These are phyloP conservation scores for Lampropteryx suffumata DNA, from an alignment of 2,888 invertebrate species.

Conservation along the genomic window DNA sequence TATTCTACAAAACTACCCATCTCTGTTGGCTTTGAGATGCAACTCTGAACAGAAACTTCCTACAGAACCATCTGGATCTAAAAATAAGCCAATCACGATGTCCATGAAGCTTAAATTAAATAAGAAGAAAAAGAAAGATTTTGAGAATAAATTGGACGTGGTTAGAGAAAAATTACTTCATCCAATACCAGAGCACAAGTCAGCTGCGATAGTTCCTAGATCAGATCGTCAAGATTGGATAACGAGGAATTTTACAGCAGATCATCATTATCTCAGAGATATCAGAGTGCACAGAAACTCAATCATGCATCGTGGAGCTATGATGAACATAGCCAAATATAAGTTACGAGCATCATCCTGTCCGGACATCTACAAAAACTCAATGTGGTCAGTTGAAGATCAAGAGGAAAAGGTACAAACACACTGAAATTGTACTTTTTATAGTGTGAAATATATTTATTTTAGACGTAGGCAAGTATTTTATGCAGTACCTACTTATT, in stretches of 20 bases:
- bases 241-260: conserved; percentile 76
- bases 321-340: conserved; percentile 93
- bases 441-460: too few relatives aligned
- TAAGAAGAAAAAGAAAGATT: conserved; percentile 65
- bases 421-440: not conserved
- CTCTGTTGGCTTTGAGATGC: conserved; percentile 84
- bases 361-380: conserved; percentile 94
- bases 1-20: conserved; percentile 88
- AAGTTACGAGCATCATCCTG: conserved; percentile 94
- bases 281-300: conserved; percentile 90
- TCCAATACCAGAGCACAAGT: conserved; percentile 72
- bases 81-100: conserved; percentile 83
- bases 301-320: conserved; percentile 93
- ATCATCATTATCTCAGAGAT: conserved; percentile 87
- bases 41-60: conserved; percentile 85
- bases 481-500: not conserved
- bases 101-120: conserved; percentile 83
- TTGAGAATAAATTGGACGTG: conserved; percentile 67
- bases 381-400: conserved; percentile 91
- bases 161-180: conserved; percentile 69
- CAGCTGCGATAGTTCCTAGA: conserved; percentile 55
- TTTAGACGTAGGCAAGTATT: too few relatives aligned
- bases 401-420: conserved; percentile 83
- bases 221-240: conserved; percentile 67
- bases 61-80: conserved; percentile 56